A percentile compares a stretch with the other conserved stretches of the same genome.
Conservation (phyloP, 30 jellyfish, hydroid and myxozoan genomes). For the Phacellophora camtschatica region DNA sequence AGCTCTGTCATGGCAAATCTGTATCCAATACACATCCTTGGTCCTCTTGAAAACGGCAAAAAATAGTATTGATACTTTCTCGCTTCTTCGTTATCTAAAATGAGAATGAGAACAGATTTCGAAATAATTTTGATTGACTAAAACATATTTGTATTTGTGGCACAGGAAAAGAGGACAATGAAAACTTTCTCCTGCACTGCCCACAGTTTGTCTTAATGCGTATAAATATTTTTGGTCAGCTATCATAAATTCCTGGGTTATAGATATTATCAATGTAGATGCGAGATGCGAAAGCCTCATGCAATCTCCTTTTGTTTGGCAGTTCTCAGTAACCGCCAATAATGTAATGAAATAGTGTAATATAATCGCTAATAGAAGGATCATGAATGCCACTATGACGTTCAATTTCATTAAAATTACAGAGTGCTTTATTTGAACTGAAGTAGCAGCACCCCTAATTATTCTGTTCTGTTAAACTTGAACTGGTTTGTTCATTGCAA, state of each 20-base stretch:
- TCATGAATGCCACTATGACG: too few relatives aligned
- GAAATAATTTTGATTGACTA: constrained; percentile 17
- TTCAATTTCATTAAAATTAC: too few relatives aligned
- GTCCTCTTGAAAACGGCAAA: constrained; percentile 61
- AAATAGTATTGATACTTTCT: constrained; percentile 12
- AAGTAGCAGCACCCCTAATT: too few relatives aligned
- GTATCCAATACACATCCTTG: constrained; percentile 64
- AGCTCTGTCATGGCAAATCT: constrained; percentile 47
- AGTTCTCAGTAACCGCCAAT: neutral
- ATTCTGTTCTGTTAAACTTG: too few relatives aligned
- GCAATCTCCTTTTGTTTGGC: neutral
- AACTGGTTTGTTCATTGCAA: too few relatives aligned
- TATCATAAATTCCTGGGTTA: constrained; percentile 19
- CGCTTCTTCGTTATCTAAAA: constrained; percentile 4
- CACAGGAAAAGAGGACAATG: constrained; percentile 1
- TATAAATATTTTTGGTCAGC: constrained; percentile 4
- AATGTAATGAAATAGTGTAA: too few relatives aligned
- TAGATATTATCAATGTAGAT: too few relatives aligned
- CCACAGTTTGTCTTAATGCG: constrained; percentile 7
- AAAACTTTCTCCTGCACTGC: constrained; percentile 46
- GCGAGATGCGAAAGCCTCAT: neutral
- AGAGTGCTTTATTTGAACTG: too few relatives aligned
- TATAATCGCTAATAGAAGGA: too few relatives aligned
- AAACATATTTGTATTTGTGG: constrained; percentile 26
- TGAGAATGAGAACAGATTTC: too few relatives aligned